Conservation (phyloP, 2,888 invertebrate genomes). For the Zygogramma bicolorata region DNA sequence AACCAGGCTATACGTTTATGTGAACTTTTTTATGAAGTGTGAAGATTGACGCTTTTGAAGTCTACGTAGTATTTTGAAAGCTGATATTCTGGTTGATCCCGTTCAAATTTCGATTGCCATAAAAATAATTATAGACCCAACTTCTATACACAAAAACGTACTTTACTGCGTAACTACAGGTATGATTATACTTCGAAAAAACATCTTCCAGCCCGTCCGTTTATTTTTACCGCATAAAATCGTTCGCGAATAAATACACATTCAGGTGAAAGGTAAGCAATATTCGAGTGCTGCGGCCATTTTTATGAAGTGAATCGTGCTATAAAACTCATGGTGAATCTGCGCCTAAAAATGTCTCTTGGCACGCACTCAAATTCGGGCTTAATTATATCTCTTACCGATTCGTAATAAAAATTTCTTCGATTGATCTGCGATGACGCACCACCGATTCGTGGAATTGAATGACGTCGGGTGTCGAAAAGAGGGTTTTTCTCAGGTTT, state of each 20-base stretch:
- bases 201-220: not conserved
- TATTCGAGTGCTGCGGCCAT: not conserved
- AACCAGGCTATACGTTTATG: too few relatives aligned
- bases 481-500: not conserved
- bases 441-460: not conserved
- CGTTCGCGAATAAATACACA: not conserved
- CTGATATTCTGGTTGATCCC: too few relatives aligned
- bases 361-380: not conserved
- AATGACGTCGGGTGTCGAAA: not conserved
- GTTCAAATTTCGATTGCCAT: too few relatives aligned
- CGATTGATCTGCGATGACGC: not conserved
- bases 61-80: too few relatives aligned
- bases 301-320: not conserved
- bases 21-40: too few relatives aligned
- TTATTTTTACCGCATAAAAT: not conserved
- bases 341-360: not conserved
- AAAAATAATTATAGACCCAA: not conserved
- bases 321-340: constrained; percentile 1
- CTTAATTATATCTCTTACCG: not conserved
- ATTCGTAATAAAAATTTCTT: not conserved
- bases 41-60: too few relatives aligned
- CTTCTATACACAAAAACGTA: not conserved
- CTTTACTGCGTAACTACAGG: too few relatives aligned
- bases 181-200: not conserved
- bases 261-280: not conserved